Conservation (phyloP, 2,113 vertebrate species). For the Macroglossus sobrinus region DNA sequence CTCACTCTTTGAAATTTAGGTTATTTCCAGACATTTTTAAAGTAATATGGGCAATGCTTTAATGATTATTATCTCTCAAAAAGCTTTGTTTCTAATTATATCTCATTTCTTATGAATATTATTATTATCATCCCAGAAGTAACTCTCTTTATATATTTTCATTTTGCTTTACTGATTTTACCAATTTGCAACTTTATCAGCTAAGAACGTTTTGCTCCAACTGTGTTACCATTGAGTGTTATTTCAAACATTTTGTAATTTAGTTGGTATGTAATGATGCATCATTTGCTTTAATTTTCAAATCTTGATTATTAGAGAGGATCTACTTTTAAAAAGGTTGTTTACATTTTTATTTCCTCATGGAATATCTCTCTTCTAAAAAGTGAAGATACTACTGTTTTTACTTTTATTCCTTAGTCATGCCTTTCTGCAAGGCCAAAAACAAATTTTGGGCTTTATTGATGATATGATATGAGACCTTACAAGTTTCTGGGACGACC, state of each 20-base stretch:
- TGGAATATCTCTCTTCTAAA: background rate
- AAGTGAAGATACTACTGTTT: background rate
- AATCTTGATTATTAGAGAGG: conserved; percentile 26
- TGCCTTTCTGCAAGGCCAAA: background rate
- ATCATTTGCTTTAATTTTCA: conserved; percentile 16
- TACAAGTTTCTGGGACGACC: background rate
- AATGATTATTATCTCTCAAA: background rate
- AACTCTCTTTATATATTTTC: conserved; percentile 33
- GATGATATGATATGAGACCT: background rate
- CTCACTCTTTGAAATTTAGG: conserved; percentile 32
- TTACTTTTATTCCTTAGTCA: background rate
- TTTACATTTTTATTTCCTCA: conserved; percentile 7
- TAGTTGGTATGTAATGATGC: background rate
- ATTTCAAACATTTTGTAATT: conserved; percentile 18
- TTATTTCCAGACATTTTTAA: conserved; percentile 48
- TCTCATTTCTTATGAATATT: conserved; percentile 48
- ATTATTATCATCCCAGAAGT: conserved; percentile 28
- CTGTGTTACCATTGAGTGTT: background rate
- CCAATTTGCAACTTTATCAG: conserved; percentile 20
- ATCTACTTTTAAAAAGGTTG: background rate
- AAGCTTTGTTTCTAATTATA: conserved; percentile 49
- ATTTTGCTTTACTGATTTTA: conserved; percentile 48
- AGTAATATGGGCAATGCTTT: background rate
- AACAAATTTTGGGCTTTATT: background rate
- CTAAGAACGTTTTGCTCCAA: background rate